phyloP scores from a whole-genome alignment of 1,140 invertebrate genomes.

The Anagrus nilaparvatae region DNA sequence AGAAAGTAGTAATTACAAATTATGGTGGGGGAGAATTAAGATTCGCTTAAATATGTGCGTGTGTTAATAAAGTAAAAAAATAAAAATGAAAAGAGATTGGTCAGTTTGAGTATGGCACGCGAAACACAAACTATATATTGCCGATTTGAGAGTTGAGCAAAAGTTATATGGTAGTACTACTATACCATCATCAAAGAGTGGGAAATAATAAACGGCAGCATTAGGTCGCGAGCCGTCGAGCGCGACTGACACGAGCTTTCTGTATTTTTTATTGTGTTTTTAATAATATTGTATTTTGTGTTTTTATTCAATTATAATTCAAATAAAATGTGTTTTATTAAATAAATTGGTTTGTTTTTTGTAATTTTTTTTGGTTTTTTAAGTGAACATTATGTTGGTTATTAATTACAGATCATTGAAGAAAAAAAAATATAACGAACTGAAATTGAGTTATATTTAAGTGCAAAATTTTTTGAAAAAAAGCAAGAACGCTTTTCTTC shows the following conservation, averaged over 20 bases:
- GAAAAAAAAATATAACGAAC: background rate
- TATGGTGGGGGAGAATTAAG: too few species aligned
- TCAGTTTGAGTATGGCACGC: constrained; percentile 13
- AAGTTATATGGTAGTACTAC: constrained; percentile 17
- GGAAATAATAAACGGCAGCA: constrained; percentile 30
- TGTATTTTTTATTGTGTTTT: background rate
- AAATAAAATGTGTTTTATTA: background rate
- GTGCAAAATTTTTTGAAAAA: background rate
- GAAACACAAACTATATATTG: constrained; percentile 17
- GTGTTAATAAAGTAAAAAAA: constrained; percentile 9
- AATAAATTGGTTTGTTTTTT: background rate
- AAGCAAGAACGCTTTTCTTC: background rate
- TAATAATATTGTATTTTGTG: background rate
- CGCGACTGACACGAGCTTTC: constrained; percentile 34
- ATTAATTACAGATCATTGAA: background rate
- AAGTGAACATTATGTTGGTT: background rate
- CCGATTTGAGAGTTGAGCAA: background rate
- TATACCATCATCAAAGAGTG: constrained; percentile 29
- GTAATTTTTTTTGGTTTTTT: background rate
- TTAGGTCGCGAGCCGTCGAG: constrained; percentile 40
- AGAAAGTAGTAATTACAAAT: too few species aligned
- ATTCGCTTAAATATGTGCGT: background rate
- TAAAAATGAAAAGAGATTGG: constrained; percentile 12
- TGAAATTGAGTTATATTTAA: background rate
- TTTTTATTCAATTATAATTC: background rate